Percentiles rank a stretch among this genome's conserved stretches.
phyloP scores from a whole-genome alignment of 2,113 vertebrate genomes.

The Gorsachius goisagi region DNA sequence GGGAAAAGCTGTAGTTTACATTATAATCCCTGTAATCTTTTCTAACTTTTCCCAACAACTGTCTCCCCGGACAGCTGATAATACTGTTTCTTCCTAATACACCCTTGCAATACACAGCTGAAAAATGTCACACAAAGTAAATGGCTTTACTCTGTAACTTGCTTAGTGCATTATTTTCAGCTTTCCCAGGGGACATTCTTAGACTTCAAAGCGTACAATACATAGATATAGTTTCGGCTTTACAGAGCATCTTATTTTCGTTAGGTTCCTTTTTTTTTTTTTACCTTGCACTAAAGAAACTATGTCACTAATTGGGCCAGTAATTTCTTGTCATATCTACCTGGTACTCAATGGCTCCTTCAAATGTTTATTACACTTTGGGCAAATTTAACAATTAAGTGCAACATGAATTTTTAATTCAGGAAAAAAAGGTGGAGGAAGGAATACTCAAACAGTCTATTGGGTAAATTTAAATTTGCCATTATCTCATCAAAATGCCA shows the following conservation, averaged over 20 bases:
- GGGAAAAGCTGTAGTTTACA: not conserved
- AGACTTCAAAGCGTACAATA: not conserved
- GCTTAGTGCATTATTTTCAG: slow-evolving; percentile 6
- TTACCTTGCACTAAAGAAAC: not conserved
- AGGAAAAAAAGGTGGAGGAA: not conserved
- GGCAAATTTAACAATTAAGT: slow-evolving; percentile 36
- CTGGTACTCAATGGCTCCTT: not conserved
- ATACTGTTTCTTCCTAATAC: not conserved
- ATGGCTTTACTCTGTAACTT: slow-evolving; percentile 13
- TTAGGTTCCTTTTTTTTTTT: not conserved
- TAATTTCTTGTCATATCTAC: slow-evolving; percentile 16
- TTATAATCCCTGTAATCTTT: not conserved
- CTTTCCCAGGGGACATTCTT: not conserved
- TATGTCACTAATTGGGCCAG: slow-evolving; percentile 1
- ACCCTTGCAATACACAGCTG: not conserved
- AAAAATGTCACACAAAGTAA: not conserved
- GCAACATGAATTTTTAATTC: slow-evolving; percentile 3
- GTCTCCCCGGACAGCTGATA: not conserved
- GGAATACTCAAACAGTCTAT: not conserved
- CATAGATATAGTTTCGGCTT: not conserved
- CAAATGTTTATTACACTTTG: not conserved
- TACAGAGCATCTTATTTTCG: not conserved
- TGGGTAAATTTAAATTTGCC: slow-evolving; percentile 10
- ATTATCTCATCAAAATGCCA: not conserved
- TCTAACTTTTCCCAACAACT: not conserved